phyloP scores from a whole-genome alignment of 2,797 vertebrate species.

The Momotus momota region DNA sequence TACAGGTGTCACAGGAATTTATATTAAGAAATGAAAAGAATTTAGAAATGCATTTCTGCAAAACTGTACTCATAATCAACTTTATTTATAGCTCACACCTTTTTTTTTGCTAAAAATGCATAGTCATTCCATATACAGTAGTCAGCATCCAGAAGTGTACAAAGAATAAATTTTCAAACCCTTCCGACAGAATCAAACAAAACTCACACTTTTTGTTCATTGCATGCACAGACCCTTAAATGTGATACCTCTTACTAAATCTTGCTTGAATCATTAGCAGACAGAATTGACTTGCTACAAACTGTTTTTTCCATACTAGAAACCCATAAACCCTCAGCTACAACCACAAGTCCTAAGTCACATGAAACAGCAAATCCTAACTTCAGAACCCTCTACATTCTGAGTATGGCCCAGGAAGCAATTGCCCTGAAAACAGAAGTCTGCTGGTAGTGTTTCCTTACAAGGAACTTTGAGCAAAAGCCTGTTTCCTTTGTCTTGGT shows the following conservation, averaged over 20 bases:
- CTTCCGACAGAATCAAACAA: conserved; percentile 63
- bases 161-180: conserved; percentile 66
- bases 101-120: conserved; percentile 77
- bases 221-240: conserved; percentile 72
- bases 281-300: conserved; percentile 39
- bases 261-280: conserved; percentile 49
- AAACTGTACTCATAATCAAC: conserved; percentile 71
- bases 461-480: neutral
- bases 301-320: conserved; percentile 5
- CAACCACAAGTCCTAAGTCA: conserved; percentile 25
- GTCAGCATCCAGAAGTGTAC: conserved; percentile 72
- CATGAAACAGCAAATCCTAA: neutral
- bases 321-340: conserved; percentile 15
- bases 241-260: conserved; percentile 27
- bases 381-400: conserved; percentile 5
- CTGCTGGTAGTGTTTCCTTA: conserved; percentile 35
- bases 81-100: conserved; percentile 79
- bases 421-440: conserved; percentile 28
- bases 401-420: conserved; percentile 1
- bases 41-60: conserved; percentile 59
- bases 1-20: neutral
- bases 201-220: conserved; percentile 63
- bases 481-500: conserved; percentile 42
- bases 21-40: neutral
- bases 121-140: conserved; percentile 76